Evolutionary conservation across 2,797 vertebrate genomes (phyloP).

Genomic region (Cirrhinus molitorella): DNA sequence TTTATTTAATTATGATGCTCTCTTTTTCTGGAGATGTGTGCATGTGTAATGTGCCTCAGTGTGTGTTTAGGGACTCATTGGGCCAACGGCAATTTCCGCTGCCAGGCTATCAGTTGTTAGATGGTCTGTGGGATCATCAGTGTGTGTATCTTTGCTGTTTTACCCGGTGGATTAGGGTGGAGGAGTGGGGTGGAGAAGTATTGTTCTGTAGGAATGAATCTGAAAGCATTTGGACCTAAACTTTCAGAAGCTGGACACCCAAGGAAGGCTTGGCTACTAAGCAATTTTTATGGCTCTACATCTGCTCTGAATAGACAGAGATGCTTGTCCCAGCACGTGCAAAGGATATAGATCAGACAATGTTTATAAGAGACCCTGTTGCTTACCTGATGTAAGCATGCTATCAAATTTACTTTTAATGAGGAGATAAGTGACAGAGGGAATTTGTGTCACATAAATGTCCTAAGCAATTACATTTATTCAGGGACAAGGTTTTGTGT

Average conservation of each 20-base stretch:
- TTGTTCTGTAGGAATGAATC: too few relatives aligned
- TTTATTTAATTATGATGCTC: conserved; percentile 43
- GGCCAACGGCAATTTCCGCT: conserved; percentile 43
- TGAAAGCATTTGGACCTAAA: conserved; percentile 2
- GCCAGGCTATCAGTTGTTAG: conserved; percentile 24
- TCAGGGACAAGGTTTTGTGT: neutral
- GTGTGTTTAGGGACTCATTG: conserved; percentile 34
- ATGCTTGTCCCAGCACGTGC: neutral
- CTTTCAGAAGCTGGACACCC: neutral
- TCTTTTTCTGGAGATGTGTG: conserved; percentile 21
- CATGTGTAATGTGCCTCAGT: conserved; percentile 34
- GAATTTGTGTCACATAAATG: conserved; percentile 23
- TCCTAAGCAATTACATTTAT: neutral
- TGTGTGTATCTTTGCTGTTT: conserved; percentile 21
- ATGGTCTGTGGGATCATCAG: neutral
- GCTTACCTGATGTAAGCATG: conserved; percentile 10
- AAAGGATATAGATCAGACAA: neutral
- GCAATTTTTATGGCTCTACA: neutral
- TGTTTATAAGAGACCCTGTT: conserved; percentile 30
- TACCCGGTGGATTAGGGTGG: neutral
- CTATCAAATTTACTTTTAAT: neutral
- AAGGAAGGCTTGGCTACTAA: neutral
- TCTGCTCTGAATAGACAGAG: neutral
- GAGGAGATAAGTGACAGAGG: neutral
- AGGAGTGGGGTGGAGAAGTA: neutral